Evolutionary conservation across 2,113 vertebrate species (phyloP), one percentile per base, ranked within the genome.

Genomic region (Oxyura jamaicensis): DNA sequence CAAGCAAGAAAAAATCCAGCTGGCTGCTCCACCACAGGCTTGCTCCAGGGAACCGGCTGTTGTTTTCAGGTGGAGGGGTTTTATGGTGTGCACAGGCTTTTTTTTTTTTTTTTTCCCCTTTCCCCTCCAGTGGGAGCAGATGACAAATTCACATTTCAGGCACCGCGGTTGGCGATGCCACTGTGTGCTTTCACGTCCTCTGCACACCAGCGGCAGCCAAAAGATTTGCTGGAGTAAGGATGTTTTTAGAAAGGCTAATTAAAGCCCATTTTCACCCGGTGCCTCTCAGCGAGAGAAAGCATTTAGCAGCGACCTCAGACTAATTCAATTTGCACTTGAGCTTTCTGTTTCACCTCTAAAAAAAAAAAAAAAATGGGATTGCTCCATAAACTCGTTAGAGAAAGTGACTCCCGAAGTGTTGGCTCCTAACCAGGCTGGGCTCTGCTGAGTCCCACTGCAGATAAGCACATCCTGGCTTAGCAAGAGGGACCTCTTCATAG

Each of bases 231-330:
- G 0, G 79, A 83, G 87, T 85, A 84, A 91, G 91, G 88, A 68
- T 71, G n/a, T 77, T 90, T 97, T 96, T 92, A 72, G 91, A 86
- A 93, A 67, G 35, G 89, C 89, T 93, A 88, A 94, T 94, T 92
- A 94, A 83, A 96, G 94, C 89, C 93, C 67, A 41, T 92, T 96
- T 96, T 90, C 84, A 62, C 78, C 87, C 75, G 1, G 25, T 23
- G 86, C 82, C 50, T 92, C 88, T 89, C 2, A 0, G 82, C 46
- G 58, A 89, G 83, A 55, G 71, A 42, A 82, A 89, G 69, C 80
- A 18, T 92, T 96, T 86, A 95, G 90, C 42, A 2, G 73, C 56
- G 69, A 96, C 86, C 92, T 96, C 73, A 53, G 74, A 86, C 69
- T 39, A 73, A 90, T 36, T 75, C 90, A 78, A 60, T 95, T 93